These are phyloP conservation scores for Meles meles DNA, from an alignment of 2,113 vertebrate species.

Conservation along the genomic window DNA sequence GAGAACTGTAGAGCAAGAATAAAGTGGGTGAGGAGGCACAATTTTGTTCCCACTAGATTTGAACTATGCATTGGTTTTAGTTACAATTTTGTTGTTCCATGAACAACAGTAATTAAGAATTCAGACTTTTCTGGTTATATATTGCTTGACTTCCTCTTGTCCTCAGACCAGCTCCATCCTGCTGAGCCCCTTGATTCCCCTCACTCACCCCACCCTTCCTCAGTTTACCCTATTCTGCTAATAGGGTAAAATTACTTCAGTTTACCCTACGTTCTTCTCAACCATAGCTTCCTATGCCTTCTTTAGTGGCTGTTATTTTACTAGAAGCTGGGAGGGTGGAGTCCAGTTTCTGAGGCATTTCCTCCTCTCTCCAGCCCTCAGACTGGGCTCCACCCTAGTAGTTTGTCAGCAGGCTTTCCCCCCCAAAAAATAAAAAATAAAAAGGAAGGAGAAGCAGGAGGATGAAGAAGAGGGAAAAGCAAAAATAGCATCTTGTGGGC, in stretches of 20 bases:
- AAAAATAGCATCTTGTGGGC: not conserved
- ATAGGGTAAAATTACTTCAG: too few relatives aligned
- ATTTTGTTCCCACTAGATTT: not conserved
- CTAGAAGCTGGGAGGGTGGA: conserved; percentile 14
- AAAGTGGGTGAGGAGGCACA: not conserved
- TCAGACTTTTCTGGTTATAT: not conserved
- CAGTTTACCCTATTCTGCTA: not conserved
- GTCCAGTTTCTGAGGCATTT: conserved; percentile 50
- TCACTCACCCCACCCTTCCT: not conserved
- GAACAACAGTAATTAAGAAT: not conserved
- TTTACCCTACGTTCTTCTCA: not conserved
- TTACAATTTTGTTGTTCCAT: not conserved
- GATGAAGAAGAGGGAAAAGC: not conserved
- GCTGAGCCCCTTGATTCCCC: not conserved
- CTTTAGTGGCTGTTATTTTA: conserved; percentile 27
- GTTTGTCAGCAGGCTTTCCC: not conserved
- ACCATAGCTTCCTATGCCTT: not conserved
- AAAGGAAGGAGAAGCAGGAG: not conserved
- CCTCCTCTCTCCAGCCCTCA: not conserved
- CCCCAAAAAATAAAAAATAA: not conserved
- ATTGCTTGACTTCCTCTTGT: not conserved
- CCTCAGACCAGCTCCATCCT: not conserved
- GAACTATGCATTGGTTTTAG: not conserved
- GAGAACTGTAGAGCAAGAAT: not conserved
- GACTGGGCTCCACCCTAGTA: conserved; percentile 1